phyloP scores from a whole-genome alignment of 1,140 invertebrate genomes.

The Dreissena rostriformis region DNA sequence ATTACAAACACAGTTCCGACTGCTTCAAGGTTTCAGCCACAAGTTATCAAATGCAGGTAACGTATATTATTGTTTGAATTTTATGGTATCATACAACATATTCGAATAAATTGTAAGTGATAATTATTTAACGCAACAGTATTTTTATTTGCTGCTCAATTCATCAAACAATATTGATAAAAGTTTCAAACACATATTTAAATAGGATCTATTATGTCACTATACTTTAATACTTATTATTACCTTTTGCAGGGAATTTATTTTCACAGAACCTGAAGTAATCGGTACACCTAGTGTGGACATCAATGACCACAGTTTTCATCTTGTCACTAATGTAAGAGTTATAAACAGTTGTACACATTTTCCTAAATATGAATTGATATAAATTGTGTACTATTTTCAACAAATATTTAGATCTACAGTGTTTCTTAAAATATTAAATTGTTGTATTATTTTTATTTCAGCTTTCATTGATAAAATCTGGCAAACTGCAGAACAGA shows the following conservation, averaged over 20 bases:
- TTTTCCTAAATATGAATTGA: too few relatives aligned
- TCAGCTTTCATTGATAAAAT: conserved; percentile 18
- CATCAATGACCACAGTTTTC: conserved; percentile 38
- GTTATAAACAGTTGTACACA: too few relatives aligned
- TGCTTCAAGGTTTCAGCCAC: conserved; percentile 36
- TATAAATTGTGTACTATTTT: too few relatives aligned
- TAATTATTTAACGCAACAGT: not conserved
- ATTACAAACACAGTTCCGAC: not conserved
- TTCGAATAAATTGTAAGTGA: not conserved
- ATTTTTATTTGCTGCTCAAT: not conserved
- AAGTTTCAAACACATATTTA: not conserved
- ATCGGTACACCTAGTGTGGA: conserved; percentile 50
- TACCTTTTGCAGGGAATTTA: conserved; percentile 41
- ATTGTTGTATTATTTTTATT: conserved; percentile 14
- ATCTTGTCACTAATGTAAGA: conserved; percentile 42
- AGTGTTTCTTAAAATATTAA: not conserved
- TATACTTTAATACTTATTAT: not conserved
- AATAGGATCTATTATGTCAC: not conserved
- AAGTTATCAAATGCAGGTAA: conserved; percentile 58
- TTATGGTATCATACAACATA: not conserved
- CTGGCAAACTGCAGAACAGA: conserved; percentile 41
- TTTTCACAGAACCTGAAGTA: conserved; percentile 53
- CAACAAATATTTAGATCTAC: too few relatives aligned
- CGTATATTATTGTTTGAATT: not conserved
- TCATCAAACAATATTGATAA: not conserved